A percentile compares a stretch with the other conserved stretches of the same genome.
Evolutionary conservation across 1,140 invertebrate genomes (phyloP).

Genomic region (Babylonia areolata): DNA sequence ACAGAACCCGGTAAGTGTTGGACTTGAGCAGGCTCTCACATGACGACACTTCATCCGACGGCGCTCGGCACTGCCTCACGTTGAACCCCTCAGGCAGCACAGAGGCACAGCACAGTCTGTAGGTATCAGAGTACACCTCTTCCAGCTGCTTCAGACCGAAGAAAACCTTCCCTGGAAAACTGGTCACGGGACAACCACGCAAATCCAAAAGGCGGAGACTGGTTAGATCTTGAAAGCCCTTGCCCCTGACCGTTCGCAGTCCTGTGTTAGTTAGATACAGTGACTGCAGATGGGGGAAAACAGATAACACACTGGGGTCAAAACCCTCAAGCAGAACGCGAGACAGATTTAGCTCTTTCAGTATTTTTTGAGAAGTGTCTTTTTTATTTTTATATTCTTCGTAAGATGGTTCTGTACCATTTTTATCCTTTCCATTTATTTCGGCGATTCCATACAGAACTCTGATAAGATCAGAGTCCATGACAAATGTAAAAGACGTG

Average conservation of each 20-base stretch:
- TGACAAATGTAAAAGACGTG: not conserved
- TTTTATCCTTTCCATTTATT: not conserved
- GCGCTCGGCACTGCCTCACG: conserved; percentile 46
- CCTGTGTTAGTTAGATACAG: not conserved
- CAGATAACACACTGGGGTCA: not conserved
- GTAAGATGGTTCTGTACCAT: not conserved
- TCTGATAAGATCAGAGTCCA: not conserved
- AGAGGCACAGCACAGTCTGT: conserved; percentile 48
- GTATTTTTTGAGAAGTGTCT: not conserved
- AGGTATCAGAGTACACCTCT: not conserved
- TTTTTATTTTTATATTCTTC: conserved; percentile 39
- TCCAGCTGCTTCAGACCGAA: not conserved
- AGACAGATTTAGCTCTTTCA: not conserved
- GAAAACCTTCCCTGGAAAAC: not conserved
- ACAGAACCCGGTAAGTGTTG: conserved; percentile 24
- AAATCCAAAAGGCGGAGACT: not conserved
- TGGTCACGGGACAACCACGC: not conserved
- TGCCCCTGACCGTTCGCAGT: not conserved
- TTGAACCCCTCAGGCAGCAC: conserved; percentile 17
- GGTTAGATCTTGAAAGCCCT: not conserved
- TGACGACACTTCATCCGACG: conserved; percentile 50
- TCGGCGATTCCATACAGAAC: too few relatives aligned
- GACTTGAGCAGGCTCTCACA: conserved; percentile 51
- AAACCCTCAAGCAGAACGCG: not conserved
- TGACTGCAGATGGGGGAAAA: not conserved